A percentile compares a stretch with the other conserved stretches of the same genome.
phyloP scores from a whole-genome alignment of 2,113 vertebrate genomes.

The Patagioenas fasciata region DNA sequence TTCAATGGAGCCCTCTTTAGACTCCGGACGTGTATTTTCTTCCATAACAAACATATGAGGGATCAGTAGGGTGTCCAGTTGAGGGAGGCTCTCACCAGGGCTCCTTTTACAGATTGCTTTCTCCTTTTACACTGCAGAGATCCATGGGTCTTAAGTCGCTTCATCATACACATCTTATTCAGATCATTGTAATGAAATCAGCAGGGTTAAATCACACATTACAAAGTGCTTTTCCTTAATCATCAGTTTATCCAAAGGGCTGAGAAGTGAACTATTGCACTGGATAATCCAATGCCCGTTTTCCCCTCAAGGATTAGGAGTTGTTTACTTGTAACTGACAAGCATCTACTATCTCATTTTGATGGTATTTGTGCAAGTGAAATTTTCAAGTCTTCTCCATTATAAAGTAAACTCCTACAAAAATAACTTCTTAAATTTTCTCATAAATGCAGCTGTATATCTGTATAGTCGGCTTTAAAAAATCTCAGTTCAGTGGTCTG shows the following conservation, averaged over 20 bases:
- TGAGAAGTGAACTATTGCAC: not conserved
- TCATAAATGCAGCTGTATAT: not conserved
- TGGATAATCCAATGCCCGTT: slow-evolving; percentile 25
- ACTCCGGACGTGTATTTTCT: not conserved
- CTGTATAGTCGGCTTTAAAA: not conserved
- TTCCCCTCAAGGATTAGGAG: slow-evolving; percentile 14
- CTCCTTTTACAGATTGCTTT: not conserved
- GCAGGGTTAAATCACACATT: slow-evolving; percentile 12
- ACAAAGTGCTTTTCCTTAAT: slow-evolving; percentile 36
- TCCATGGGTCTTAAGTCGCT: not conserved
- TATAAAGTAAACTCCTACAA: not conserved
- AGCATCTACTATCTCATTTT: not conserved
- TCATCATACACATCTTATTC: not conserved
- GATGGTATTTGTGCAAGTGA: not conserved
- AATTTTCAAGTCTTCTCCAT: not conserved
- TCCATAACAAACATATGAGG: not conserved
- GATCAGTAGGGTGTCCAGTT: not conserved
- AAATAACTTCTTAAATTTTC: not conserved
- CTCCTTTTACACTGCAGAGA: not conserved
- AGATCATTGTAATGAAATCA: slow-evolving; percentile 34
- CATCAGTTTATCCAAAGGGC: slow-evolving; percentile 24
- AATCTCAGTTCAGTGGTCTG: not conserved
- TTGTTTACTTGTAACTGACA: slow-evolving; percentile 37
- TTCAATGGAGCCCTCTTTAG: not conserved
- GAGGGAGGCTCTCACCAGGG: not conserved